These are phyloP conservation scores for Ahaetulla prasina DNA, from an alignment of 2,113 vertebrate species.

Conservation along the genomic window DNA sequence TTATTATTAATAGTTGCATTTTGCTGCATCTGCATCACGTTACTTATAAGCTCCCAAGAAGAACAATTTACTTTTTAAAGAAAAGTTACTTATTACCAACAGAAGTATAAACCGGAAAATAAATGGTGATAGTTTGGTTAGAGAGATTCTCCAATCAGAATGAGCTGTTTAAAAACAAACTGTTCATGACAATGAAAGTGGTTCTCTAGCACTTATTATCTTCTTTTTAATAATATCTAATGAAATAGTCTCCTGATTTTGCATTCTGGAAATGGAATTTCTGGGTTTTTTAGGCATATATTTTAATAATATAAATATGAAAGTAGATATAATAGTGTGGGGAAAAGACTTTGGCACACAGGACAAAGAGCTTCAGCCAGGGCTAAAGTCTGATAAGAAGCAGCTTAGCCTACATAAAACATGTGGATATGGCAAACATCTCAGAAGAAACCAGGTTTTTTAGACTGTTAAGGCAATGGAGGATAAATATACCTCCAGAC, in stretches of 20 bases:
- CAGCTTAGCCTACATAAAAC: neutral
- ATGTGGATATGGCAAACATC: neutral
- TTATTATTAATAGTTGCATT: neutral
- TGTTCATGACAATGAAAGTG: neutral
- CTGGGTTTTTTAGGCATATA: neutral
- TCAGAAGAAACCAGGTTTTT: neutral
- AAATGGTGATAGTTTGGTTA: neutral
- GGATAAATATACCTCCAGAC: neutral
- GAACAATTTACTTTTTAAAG: neutral
- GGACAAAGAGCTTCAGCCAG: neutral
- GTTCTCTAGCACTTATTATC: neutral
- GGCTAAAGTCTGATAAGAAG: neutral
- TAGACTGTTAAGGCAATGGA: too few relatives aligned
- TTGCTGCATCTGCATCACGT: neutral
- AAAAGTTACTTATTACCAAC: neutral
- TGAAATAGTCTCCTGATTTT: neutral
- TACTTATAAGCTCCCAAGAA: neutral
- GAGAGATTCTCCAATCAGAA: neutral
- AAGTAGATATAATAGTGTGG: neutral
- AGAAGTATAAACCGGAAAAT: neutral
- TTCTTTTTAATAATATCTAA: neutral
- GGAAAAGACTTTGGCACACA: neutral
- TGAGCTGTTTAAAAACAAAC: neutral
- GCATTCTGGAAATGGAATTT: neutral
- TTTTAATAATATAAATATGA: neutral